These are phyloP conservation scores for Natator depressus DNA, from an alignment of 2,113 vertebrate species.

Conservation along the genomic window DNA sequence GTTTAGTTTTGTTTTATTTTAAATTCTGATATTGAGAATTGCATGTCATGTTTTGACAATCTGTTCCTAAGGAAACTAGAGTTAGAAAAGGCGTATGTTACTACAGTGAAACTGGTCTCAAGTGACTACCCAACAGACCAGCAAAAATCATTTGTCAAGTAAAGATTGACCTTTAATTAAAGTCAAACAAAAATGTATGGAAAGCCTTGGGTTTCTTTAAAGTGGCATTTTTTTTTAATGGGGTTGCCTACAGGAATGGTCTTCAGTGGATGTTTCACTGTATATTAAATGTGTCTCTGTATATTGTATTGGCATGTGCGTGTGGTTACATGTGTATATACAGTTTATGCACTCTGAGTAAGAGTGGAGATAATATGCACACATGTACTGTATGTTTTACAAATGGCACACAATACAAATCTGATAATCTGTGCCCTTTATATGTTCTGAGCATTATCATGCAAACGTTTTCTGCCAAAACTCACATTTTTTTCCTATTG, in stretches of 20 bases:
- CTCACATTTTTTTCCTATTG: slow-evolving; percentile 85
- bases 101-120: slow-evolving; percentile 74
- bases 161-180: slow-evolving; percentile 9
- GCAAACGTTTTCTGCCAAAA: slow-evolving; percentile 81
- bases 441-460: slow-evolving; percentile 78
- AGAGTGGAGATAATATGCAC: slow-evolving; percentile 59
- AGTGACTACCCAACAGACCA: slow-evolving; percentile 26
- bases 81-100: slow-evolving; percentile 60
- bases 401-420: slow-evolving; percentile 23
- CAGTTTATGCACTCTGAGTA: slow-evolving; percentile 54
- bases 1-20: slow-evolving; percentile 52
- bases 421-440: slow-evolving; percentile 71
- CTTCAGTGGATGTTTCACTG: slow-evolving; percentile 75
- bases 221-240: not conserved
- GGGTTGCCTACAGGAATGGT: slow-evolving; percentile 42
- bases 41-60: slow-evolving; percentile 71
- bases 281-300: slow-evolving; percentile 77
- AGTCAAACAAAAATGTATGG: not conserved
- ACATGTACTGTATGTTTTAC: slow-evolving; percentile 61
- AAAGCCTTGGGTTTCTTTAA: not conserved
- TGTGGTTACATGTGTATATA: slow-evolving; percentile 72
- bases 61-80: slow-evolving; percentile 58
- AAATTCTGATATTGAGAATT: slow-evolving; percentile 60
- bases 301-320: slow-evolving; percentile 76
- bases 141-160: not conserved